A percentile compares a stretch with the other conserved stretches of the same genome.
Conservation (phyloP, 2,888 invertebrate genomes). For the Resseliella maxima region DNA sequence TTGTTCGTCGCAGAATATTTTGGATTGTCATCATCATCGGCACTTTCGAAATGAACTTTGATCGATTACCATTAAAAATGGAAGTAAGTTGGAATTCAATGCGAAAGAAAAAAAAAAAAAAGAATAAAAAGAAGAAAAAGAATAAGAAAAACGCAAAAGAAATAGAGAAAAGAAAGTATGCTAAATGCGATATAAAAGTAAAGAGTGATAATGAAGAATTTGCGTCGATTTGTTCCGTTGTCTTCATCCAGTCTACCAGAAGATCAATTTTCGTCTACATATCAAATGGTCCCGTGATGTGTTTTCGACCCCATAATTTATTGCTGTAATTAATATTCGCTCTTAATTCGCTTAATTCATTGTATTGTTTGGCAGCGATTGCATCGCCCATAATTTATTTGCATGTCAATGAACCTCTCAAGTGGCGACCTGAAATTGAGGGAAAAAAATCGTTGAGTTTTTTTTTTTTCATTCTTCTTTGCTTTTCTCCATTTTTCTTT, state of each 20-base stretch:
- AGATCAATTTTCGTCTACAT: not conserved
- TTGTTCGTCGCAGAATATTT: not conserved
- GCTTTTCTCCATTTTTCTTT: too few relatives aligned
- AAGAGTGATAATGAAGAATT: not conserved
- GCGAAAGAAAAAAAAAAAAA: too few relatives aligned
- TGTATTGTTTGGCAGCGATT: slow-evolving; percentile 8
- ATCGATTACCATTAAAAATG: too few relatives aligned
- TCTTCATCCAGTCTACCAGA: not conserved
- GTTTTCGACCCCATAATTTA: not conserved
- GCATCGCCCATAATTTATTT: not conserved
- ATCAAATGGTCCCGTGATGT: not conserved
- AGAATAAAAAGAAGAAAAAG: too few relatives aligned
- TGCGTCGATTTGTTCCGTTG: not conserved
- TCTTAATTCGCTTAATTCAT: slow-evolving; percentile 5
- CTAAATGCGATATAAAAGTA: too few relatives aligned
- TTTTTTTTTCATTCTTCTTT: too few relatives aligned
- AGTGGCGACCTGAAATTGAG: not conserved
- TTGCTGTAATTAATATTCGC: slow-evolving; percentile 22
- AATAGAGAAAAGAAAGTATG: too few relatives aligned
- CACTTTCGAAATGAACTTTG: too few relatives aligned
- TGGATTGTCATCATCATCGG: not conserved
- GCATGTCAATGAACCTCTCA: not conserved
- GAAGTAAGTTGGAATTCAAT: too few relatives aligned
- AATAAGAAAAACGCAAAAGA: too few relatives aligned
- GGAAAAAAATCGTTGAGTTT: not conserved